Evolutionary conservation across 2,888 invertebrate species (phyloP).

Genomic region (Dione vanillae): DNA sequence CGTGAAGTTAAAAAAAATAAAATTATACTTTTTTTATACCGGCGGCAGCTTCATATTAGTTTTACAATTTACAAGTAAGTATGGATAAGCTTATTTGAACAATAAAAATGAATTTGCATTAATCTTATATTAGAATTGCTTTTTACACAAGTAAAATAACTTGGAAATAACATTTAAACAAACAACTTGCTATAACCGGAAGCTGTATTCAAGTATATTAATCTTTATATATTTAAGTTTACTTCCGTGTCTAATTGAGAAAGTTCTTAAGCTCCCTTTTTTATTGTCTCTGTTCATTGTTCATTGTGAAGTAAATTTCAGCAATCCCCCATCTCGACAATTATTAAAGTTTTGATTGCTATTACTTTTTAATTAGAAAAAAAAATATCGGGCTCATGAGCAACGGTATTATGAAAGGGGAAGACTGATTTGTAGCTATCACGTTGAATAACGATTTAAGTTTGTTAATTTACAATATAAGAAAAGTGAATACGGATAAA

Average conservation of each 20-base stretch:
- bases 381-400: constrained; percentile 56
- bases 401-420: constrained; percentile 42
- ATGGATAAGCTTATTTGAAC: too few species aligned
- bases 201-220: neutral
- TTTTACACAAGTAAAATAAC: neutral
- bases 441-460: constrained; percentile 37
- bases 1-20: too few species aligned
- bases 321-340: constrained; percentile 58
- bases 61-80: too few species aligned
- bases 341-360: constrained; percentile 29
- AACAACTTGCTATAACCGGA: neutral
- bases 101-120: too few species aligned
- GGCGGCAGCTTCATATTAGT: too few species aligned
- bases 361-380: constrained; percentile 31
- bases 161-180: neutral
- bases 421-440: constrained; percentile 37
- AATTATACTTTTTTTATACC: too few species aligned
- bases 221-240: constrained; percentile 19
- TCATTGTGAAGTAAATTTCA: constrained; percentile 70
- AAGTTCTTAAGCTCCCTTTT: constrained; percentile 76
- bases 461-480: constrained; percentile 28
- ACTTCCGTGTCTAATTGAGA: constrained; percentile 67
- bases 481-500: neutral
- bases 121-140: too few species aligned
- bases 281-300: constrained; percentile 77